Percentiles rank a stretch among this genome's conserved stretches.
Evolutionary conservation across 2,888 invertebrate genomes (phyloP).

Genomic region (Gnatocerus cornutus): DNA sequence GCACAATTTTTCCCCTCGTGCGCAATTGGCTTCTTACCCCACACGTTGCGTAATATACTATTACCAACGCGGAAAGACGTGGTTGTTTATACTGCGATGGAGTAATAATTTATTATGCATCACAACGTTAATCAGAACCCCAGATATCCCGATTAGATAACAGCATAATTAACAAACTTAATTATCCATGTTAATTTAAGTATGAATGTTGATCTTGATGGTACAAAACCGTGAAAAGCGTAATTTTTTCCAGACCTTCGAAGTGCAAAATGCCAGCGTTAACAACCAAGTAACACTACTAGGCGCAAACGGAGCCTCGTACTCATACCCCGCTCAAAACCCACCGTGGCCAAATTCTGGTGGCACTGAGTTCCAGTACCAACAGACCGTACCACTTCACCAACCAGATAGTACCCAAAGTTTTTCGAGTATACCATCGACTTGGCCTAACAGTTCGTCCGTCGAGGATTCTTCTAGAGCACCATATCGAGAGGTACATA

Average conservation of each 20-base stretch:
- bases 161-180: too few species aligned
- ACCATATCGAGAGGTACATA: conserved; percentile 72
- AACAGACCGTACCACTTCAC: conserved; percentile 49
- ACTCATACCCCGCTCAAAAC: conserved; percentile 50
- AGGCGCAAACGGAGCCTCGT: conserved; percentile 69
- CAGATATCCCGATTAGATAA: too few species aligned
- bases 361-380: conserved; percentile 30
- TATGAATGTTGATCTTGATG: too few species aligned
- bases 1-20: too few species aligned
- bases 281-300: conserved; percentile 76
- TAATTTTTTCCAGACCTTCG: conserved; percentile 54
- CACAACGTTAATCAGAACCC: too few species aligned
- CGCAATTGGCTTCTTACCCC: too few species aligned
- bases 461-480: conserved; percentile 61
- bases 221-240: neutral
- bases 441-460: conserved; percentile 42
- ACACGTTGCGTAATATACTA: too few species aligned
- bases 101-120: too few species aligned
- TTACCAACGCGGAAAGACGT: too few species aligned
- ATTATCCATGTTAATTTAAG: too few species aligned
- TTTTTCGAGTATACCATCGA: conserved; percentile 43
- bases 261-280: conserved; percentile 59
- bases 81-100: too few species aligned
- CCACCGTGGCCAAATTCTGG: conserved; percentile 36
- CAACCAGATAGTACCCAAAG: conserved; percentile 53